Conservation (phyloP, 2,888 invertebrate genomes). For the Plebejus argus region DNA sequence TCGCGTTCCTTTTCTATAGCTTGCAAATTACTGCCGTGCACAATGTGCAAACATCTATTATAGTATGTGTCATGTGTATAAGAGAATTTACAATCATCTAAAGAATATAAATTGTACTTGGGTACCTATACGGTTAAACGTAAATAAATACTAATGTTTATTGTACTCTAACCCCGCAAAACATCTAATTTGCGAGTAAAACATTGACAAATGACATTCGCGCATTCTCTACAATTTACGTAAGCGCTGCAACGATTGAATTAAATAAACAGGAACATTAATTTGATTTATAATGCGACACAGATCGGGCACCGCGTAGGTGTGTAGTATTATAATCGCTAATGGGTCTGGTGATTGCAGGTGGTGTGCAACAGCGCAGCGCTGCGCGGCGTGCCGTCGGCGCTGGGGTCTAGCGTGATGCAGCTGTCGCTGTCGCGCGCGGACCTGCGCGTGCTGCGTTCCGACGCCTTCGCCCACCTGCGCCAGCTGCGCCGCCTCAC, state of each 20-base stretch:
- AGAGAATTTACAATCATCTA: background rate
- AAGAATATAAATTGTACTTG: background rate
- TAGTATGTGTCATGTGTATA: too few species aligned
- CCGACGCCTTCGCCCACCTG: conserved; percentile 91
- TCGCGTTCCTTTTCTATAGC: background rate
- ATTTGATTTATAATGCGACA: conserved; percentile 8
- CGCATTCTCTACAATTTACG: background rate
- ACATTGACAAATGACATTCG: conserved; percentile 7
- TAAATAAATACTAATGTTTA: background rate
- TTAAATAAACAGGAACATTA: conserved; percentile 15
- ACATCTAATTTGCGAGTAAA: background rate
- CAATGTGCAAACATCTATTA: background rate
- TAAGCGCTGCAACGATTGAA: conserved; percentile 15
- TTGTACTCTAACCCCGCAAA: background rate
- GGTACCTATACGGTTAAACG: background rate
- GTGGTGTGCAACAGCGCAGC: conserved; percentile 94
- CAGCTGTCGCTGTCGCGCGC: conserved; percentile 93
- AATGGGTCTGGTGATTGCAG: conserved; percentile 69
- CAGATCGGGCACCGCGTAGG: background rate
- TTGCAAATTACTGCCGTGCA: background rate
- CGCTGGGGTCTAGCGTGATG: conserved; percentile 88
- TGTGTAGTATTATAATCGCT: conserved; percentile 1
- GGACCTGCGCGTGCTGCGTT: conserved; percentile 89
- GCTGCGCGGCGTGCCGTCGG: conserved; percentile 88
- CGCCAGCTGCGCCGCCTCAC: conserved; percentile 90